Percentiles rank a stretch among this genome's conserved stretches.
These are phyloP conservation scores for Mormyrus lacerda DNA, from an alignment of 2,113 vertebrate species.

Conservation along the genomic window DNA sequence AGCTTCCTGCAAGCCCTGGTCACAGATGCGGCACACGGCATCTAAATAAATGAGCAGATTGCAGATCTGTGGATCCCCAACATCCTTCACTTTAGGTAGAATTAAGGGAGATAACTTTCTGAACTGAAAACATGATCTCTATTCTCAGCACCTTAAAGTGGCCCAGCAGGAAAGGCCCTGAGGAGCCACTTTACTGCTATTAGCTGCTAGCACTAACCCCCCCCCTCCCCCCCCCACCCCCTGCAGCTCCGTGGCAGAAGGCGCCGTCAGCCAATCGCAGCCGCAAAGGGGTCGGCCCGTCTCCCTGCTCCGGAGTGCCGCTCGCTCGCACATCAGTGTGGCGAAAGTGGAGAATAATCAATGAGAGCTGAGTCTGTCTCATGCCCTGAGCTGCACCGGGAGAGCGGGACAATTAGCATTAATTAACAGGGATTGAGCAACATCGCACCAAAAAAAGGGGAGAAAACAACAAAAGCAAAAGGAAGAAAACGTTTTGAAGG, in stretches of 20 bases:
- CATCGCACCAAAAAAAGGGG: neutral
- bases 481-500: conserved; percentile 18
- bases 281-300: neutral
- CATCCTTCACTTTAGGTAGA: neutral
- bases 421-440: neutral
- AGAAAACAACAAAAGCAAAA: conserved; percentile 3
- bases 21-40: neutral
- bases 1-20: neutral
- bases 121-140: neutral
- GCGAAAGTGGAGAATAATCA: conserved; percentile 25
- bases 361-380: conserved; percentile 16
- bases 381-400: neutral
- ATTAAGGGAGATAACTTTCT: neutral
- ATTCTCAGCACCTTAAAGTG: neutral
- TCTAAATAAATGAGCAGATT: neutral
- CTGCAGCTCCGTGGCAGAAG: neutral
- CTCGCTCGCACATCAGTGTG: conserved; percentile 19
- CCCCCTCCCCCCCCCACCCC: neutral
- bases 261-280: conserved; percentile 16
- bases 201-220: conserved; percentile 10
- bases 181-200: conserved; percentile 6
- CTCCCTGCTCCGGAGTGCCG: conserved; percentile 16
- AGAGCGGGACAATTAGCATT: neutral
- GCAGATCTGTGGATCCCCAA: neutral
- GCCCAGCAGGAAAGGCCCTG: neutral